Evolutionary conservation across 2,113 vertebrate species (phyloP), one percentile per base, ranked within the genome.

Genomic region (Calcarius ornatus): DNA sequence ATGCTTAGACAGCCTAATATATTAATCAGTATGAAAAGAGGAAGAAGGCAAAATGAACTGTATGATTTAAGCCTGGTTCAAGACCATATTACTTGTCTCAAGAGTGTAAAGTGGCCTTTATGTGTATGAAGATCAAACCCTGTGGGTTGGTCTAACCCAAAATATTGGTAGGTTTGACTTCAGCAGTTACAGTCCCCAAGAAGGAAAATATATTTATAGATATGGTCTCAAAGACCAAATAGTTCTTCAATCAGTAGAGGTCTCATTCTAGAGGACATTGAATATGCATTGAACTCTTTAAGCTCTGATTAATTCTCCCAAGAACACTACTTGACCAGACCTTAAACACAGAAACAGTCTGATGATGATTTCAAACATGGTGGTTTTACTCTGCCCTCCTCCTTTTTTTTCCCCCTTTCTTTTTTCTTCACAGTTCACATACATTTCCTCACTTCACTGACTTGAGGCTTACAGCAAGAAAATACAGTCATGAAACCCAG

Each of bases 401-500:
- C 4, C 5, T 11, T 50, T 17, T 14, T 28, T 35, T 6, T 4
- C 4, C 16, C 5, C 16, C 5, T 47, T 48, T 25, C 2, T 42
- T 78, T 22, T 50, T 91, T 27, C 77, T 86, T 95, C 73, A 80
- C 37, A 77, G 66, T 61, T 94, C 48, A 82, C 25, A 8, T 43
- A 38, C 47, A 88, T 96, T 95, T 72, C 57, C 43, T 84, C 53
- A 84, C 56, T 93, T 90, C 69, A 88, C 51, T 89, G 66, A 88
- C 37, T 6, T 70, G 42, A 86, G 23, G 69, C 76, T 83, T 91
- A 72, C 13, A 50, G 38, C 21, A 85, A 89, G 31, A 91, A 96
- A 95, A 84, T 31, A 50, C 5, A 86, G 88, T 45, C 42, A 22
- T 33, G 72, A 95, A 95, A 92, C 37, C 56, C 66, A 81, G 70